phyloP scores from a whole-genome alignment of 2,888 invertebrate genomes.

The Clanis bilineata region DNA sequence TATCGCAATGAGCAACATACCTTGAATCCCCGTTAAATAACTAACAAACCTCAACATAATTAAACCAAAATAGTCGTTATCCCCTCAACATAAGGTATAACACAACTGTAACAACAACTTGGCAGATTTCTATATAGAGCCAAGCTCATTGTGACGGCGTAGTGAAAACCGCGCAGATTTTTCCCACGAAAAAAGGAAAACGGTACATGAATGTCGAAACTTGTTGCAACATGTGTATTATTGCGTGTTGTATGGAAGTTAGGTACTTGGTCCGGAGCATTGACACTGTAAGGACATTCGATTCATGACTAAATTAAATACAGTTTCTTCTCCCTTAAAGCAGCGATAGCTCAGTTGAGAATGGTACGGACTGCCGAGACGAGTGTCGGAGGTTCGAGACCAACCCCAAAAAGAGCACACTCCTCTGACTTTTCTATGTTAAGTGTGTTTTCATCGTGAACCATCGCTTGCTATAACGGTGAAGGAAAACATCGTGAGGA shows the following conservation, averaged over 20 bases:
- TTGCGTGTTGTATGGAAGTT: slow-evolving; percentile 21
- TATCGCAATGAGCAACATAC: slow-evolving; percentile 1
- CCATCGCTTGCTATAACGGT: too few relatives aligned
- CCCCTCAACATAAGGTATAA: background rate
- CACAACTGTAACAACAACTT: slow-evolving; percentile 28
- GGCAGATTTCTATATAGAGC: slow-evolving; percentile 37
- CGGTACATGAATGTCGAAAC: slow-evolving; percentile 27
- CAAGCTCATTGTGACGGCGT: slow-evolving; percentile 55
- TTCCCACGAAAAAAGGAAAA: slow-evolving; percentile 67
- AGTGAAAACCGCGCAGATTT: slow-evolving; percentile 62
- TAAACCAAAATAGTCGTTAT: background rate
- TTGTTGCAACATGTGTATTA: slow-evolving; percentile 30
- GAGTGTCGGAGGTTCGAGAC: too few relatives aligned
- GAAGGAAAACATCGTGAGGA: too few relatives aligned
- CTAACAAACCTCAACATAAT: background rate
- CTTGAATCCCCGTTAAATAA: slow-evolving; percentile 14
- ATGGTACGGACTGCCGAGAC: too few relatives aligned
- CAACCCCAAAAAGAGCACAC: too few relatives aligned
- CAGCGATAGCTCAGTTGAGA: too few relatives aligned
- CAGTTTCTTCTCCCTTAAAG: too few relatives aligned
- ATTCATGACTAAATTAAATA: background rate
- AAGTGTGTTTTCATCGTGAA: too few relatives aligned
- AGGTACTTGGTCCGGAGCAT: background rate
- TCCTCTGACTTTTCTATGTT: too few relatives aligned
- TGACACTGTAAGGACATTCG: slow-evolving; percentile 13